A percentile compares a stretch with the other conserved stretches of the same genome.
phyloP scores from a whole-genome alignment of 2,797 vertebrate genomes.

The Naso thynnoides region DNA sequence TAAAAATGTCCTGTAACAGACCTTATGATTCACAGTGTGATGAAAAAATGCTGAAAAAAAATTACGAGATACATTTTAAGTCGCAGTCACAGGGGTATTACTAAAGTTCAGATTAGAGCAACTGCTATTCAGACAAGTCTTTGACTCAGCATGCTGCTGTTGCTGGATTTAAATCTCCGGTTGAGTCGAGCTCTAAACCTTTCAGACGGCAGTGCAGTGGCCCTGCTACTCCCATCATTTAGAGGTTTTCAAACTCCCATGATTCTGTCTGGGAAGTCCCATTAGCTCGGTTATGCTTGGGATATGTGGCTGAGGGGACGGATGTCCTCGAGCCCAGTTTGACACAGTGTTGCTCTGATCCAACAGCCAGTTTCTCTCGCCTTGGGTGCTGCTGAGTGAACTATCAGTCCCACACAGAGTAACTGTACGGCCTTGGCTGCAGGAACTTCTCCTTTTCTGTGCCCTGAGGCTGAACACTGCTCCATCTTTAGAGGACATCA shows the following conservation, averaged over 20 bases:
- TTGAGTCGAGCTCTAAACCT: constrained; percentile 64
- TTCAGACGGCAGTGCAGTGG: constrained; percentile 46
- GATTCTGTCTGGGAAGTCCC: constrained; percentile 67
- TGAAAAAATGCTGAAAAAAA: constrained; percentile 36
- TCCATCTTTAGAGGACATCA: constrained; percentile 37
- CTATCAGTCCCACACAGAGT: constrained; percentile 36
- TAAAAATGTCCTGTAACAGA: constrained; percentile 34
- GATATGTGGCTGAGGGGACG: constrained; percentile 54
- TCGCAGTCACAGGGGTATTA: constrained; percentile 57
- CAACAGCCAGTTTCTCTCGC: constrained; percentile 38
- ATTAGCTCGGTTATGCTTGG: constrained; percentile 64
- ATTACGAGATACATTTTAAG: constrained; percentile 52
- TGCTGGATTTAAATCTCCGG: constrained; percentile 68
- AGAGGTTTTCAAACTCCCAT: constrained; percentile 63
- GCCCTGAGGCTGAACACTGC: constrained; percentile 32
- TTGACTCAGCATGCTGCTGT: constrained; percentile 63
- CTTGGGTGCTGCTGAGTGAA: constrained; percentile 47
- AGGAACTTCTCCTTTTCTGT: constrained; percentile 20
- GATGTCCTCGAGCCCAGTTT: constrained; percentile 55
- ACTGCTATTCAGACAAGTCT: constrained; percentile 54
- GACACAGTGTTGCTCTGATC: constrained; percentile 68
- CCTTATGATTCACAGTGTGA: constrained; percentile 47
- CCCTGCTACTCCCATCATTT: constrained; percentile 58
- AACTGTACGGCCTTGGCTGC: constrained; percentile 24
- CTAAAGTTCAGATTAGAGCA: constrained; percentile 69